phyloP scores from a whole-genome alignment of 2,113 vertebrate species.

The Lanius ludovicianus region DNA sequence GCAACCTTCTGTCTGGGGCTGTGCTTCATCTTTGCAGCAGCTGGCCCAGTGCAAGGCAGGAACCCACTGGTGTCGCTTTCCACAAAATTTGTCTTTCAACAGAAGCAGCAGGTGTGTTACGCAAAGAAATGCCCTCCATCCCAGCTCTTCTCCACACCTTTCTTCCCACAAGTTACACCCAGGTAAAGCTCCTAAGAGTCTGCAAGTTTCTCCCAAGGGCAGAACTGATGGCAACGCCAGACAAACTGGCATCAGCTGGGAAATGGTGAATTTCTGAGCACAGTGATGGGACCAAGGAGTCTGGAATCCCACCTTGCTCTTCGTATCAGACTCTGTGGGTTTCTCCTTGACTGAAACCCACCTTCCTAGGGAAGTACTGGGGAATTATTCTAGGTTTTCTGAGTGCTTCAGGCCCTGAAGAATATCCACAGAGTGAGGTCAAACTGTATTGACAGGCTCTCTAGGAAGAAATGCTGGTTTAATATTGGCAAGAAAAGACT shows the following conservation, averaged over 20 bases:
- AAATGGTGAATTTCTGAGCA: neutral
- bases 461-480: neutral
- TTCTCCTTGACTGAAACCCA: neutral
- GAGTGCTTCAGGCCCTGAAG: neutral
- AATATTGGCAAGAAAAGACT: neutral
- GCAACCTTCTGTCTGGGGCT: neutral
- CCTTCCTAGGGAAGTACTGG: neutral
- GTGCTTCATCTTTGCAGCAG: neutral
- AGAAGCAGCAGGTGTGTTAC: neutral
- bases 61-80: neutral
- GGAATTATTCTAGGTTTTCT: neutral
- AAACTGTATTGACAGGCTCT: neutral
- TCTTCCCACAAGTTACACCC: neutral
- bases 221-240: neutral
- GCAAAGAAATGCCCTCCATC: neutral
- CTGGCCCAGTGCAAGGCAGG: neutral
- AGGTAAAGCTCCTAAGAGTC: neutral
- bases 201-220: neutral
- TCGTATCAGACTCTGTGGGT: rapidly evolving
- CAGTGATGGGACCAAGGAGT: neutral
- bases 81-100: neutral
- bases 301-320: neutral
- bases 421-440: neutral
- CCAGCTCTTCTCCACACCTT: neutral
- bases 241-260: neutral